Evolutionary conservation across 2,797 vertebrate species (phyloP).

Genomic region (Chaetodon trifasciatus): DNA sequence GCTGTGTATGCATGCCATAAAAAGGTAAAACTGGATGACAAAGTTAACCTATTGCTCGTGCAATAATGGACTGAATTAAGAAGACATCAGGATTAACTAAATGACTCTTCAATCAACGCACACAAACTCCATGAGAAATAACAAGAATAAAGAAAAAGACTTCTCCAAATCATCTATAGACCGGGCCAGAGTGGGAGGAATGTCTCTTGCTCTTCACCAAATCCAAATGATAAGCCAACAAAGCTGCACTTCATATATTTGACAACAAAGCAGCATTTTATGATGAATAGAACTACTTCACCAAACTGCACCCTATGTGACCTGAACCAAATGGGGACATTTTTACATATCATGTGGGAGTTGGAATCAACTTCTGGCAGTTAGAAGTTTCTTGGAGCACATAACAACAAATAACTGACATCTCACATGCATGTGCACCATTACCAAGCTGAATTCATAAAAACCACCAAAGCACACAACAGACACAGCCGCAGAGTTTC

Average conservation of each 20-base stretch:
- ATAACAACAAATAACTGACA: not conserved
- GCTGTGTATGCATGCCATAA: not conserved
- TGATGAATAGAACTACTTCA: not conserved
- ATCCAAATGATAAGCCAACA: not conserved
- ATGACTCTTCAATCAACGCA: not conserved
- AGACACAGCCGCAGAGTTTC: not conserved
- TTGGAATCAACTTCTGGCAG: not conserved
- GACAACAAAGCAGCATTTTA: not conserved
- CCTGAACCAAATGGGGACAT: not conserved
- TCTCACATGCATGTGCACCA: not conserved
- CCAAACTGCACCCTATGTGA: not conserved
- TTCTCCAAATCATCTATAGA: not conserved
- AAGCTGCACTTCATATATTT: constrained; percentile 1
- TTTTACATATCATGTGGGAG: not conserved
- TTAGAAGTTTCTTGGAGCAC: not conserved
- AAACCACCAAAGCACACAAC: not conserved
- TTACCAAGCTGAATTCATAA: not conserved
- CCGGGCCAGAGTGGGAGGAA: no score
- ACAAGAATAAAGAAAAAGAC: not conserved
- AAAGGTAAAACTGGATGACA: not conserved
- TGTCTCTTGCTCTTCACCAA: no score
- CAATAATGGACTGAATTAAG: no score
- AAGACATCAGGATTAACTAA: no score
- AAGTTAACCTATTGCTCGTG: no score
- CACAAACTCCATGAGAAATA: not conserved